Evolutionary conservation across 2,113 vertebrate genomes (phyloP).

Genomic region (Gobiocypris rarus): DNA sequence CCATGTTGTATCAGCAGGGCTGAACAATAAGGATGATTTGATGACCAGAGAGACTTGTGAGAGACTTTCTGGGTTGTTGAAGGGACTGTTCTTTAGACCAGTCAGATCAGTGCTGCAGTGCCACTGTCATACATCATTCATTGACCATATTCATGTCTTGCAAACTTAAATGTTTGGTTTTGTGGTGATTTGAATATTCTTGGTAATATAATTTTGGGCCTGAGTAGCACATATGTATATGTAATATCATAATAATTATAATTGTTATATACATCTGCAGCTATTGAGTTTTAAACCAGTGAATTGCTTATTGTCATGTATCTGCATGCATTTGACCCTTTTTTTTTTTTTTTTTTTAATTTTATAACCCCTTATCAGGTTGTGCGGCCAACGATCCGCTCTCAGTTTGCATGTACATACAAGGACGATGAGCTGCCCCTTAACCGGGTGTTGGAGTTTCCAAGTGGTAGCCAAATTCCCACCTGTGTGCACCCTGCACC

Average conservation of each 20-base stretch:
- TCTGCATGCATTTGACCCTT: too few species aligned
- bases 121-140: neutral
- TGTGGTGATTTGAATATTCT: too few species aligned
- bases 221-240: too few species aligned
- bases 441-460: constrained; percentile 73
- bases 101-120: neutral
- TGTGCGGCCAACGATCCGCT: constrained; percentile 79
- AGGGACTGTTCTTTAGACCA: neutral
- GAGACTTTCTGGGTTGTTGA: neutral
- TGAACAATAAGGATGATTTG: neutral
- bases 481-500: constrained; percentile 68
- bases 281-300: too few species aligned
- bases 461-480: constrained; percentile 67
- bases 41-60: neutral
- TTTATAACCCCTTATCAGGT: constrained; percentile 68
- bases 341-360: too few species aligned
- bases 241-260: too few species aligned
- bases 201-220: too few species aligned
- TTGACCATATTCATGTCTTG: neutral
- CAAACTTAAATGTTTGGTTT: neutral
- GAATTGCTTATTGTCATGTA: too few species aligned
- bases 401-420: constrained; percentile 96
- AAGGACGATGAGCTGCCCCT: constrained; percentile 75
- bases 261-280: too few species aligned
- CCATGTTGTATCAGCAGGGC: constrained; percentile 5